These are phyloP conservation scores for Zaprionus gabonicus DNA, from an alignment of 1,140 invertebrate species.

Conservation along the genomic window DNA sequence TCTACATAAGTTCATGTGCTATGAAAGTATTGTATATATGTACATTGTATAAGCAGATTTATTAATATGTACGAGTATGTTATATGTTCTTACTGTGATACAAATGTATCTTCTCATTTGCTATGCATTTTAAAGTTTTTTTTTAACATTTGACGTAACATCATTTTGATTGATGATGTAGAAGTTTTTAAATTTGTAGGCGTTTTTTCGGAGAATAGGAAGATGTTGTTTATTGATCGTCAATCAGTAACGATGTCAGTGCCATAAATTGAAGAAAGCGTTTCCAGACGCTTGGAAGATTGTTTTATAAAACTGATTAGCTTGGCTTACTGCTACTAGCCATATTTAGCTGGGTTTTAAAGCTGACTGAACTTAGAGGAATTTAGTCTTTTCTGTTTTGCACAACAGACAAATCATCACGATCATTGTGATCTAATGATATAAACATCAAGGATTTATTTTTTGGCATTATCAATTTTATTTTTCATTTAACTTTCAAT, in stretches of 20 bases:
- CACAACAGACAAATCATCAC: background rate
- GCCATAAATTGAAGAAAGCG: background rate
- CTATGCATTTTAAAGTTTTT: background rate
- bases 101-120: background rate
- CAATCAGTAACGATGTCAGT: background rate
- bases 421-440: too few relatives aligned
- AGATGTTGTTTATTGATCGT: conserved; percentile 18
- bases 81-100: too few relatives aligned
- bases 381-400: background rate
- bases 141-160: background rate
- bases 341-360: background rate
- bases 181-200: conserved; percentile 12
- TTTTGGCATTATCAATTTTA: too few relatives aligned
- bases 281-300: background rate
- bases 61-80: background rate
- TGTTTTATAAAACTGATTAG: background rate
- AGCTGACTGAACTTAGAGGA: background rate
- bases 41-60: background rate
- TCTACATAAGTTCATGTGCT: background rate
- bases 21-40: background rate
- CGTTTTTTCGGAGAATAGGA: background rate
- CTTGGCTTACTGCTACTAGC: background rate
- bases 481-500: too few relatives aligned
- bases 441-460: too few relatives aligned
- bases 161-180: conserved; percentile 33